A percentile compares a stretch with the other conserved stretches of the same genome.
Conservation (phyloP, 1,140 invertebrate species). For the Coenobita brevimanus region DNA sequence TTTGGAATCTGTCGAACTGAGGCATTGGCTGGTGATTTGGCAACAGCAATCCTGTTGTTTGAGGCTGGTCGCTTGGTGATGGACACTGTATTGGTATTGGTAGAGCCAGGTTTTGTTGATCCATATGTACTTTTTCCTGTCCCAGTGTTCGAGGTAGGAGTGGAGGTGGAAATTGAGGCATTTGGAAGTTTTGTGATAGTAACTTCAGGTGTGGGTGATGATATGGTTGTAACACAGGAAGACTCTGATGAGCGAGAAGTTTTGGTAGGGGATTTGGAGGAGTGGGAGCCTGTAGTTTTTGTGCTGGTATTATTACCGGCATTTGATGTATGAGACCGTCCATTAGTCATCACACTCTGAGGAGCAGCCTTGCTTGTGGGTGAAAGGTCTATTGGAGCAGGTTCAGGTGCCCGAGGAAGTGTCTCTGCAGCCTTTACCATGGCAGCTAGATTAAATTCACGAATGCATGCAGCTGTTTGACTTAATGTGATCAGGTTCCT, state of each 20-base stretch:
- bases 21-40: constrained; percentile 62
- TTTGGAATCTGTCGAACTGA: constrained; percentile 67
- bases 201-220: constrained; percentile 56
- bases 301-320: not conserved
- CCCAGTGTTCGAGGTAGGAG: not conserved
- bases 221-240: constrained; percentile 29
- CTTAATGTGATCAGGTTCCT: constrained; percentile 50
- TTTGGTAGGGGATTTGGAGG: constrained; percentile 29
- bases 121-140: constrained; percentile 7
- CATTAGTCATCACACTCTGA: constrained; percentile 43
- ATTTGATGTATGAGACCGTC: not conserved
- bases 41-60: constrained; percentile 25
- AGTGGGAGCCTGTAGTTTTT: not conserved
- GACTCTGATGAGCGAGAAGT: not conserved
- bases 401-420: constrained; percentile 20
- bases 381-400: constrained; percentile 51
- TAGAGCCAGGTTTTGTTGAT: constrained; percentile 25
- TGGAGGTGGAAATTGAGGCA: not conserved
- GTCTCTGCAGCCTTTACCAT: constrained; percentile 45
- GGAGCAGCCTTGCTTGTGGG: constrained; percentile 49
- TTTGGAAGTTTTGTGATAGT: constrained; percentile 61
- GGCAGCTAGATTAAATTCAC: constrained; percentile 44
- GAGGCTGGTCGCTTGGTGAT: constrained; percentile 57
- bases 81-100: constrained; percentile 56
- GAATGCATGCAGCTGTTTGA: constrained; percentile 52